Base-by-base conservation (phyloP, 2,888 invertebrate genomes). In the Barypeithes pellucidus region DNA sequence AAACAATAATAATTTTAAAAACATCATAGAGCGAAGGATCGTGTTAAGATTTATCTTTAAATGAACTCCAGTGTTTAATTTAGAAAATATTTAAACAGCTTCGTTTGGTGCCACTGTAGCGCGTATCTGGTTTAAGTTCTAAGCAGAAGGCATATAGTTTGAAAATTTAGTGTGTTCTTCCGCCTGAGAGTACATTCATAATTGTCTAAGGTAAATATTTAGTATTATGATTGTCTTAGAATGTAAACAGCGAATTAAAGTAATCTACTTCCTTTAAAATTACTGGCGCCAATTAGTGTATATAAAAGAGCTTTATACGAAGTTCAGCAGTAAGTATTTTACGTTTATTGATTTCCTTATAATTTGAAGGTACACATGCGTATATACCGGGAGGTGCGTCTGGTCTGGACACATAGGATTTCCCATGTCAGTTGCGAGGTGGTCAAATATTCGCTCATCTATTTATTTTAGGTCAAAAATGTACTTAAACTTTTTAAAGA, bases 181-280 rank as follows among this genome's bases (percentile, higher is more conserved):
- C 80, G 78, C 76, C 77, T 54, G 75, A 65, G 45, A 75, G 70
- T 77, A 33, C 24, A 71, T 57, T 63, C 77, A 78, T 79, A 78
- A 79, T 78, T 66, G 75, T 76, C 72, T 68, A 76, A 77, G 72
- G 75, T 80, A 80, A 80, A 80, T 79, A 79, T 80, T 80, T 79
- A 78, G 77, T 72, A 69, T 69, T 78, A 77, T 78, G 68, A 78
- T 78, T 80, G 79, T 77, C 73, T 70, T 57, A 11, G 70, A 73
- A 73, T 68, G 68, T 68, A 67, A 67, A 67, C 67, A 57, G 43
- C 57, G 54, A 61, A 57, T 57, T 57, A 57, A 57, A 33, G 33
- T 57, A 57, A 57, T 57, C 54, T 57, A 57, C 54, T 57, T 57
- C 54, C 54, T 57, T 57, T 57, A 57, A 57, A 57, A 16, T 57